phyloP scores from a whole-genome alignment of 2,113 vertebrate species.

The Brachyhypopomus occidentalis region DNA sequence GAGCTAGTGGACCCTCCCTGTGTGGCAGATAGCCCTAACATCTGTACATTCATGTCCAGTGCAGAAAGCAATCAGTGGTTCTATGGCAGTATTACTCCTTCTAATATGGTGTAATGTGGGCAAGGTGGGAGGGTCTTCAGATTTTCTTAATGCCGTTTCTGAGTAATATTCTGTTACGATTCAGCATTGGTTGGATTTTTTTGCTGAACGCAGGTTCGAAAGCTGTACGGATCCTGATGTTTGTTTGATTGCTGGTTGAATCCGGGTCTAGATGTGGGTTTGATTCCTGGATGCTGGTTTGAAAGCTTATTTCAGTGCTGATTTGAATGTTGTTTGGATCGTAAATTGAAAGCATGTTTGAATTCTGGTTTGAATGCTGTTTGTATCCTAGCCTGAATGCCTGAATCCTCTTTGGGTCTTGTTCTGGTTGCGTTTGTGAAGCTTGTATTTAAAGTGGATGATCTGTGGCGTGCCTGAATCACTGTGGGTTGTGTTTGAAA shows the following conservation, averaged over 20 bases:
- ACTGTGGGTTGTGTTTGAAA: no score
- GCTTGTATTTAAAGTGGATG: neutral
- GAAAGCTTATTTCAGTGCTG: neutral
- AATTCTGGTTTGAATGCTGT: neutral
- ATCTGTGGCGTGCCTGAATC: no score
- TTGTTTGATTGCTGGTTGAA: neutral
- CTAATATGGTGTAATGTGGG: neutral
- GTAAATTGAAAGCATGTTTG: neutral
- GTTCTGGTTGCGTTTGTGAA: neutral
- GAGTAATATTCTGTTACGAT: neutral
- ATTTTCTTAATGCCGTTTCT: neutral
- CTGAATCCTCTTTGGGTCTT: neutral
- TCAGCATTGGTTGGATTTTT: neutral
- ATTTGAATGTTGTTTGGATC: neutral
- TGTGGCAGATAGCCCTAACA: slow-evolving; percentile 11
- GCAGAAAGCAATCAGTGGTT: neutral
- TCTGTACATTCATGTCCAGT: slow-evolving; percentile 13
- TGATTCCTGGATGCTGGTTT: neutral
- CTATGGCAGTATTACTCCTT: neutral
- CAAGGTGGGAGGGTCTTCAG: neutral
- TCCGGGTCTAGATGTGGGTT: neutral
- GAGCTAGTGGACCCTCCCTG: neutral
- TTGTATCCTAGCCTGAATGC: neutral
- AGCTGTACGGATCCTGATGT: neutral
- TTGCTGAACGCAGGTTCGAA: neutral